Percentiles rank a stretch among this genome's conserved stretches.
phyloP scores from a whole-genome alignment of 2,113 vertebrate species.

The Callithrix jacchus region DNA sequence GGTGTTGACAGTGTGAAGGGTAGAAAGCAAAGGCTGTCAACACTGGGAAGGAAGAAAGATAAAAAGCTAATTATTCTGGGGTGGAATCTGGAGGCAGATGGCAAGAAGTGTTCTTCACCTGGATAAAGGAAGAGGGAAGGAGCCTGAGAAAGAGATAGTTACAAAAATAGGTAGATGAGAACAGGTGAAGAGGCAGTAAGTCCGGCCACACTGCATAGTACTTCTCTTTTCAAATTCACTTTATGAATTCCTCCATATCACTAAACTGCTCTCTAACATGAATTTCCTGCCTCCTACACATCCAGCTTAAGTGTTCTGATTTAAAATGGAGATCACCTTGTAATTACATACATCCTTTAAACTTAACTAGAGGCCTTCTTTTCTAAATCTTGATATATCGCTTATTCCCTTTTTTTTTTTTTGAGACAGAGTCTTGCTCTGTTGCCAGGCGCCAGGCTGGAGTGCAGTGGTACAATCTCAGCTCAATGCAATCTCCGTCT shows the following conservation, averaged over 20 bases:
- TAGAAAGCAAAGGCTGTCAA: not conserved
- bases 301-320: not conserved
- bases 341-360: constrained; percentile 20
- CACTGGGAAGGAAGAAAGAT: not conserved
- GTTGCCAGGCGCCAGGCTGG: no score
- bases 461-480: no score
- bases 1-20: no score
- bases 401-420: not conserved
- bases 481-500: no score
- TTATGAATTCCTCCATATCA: not conserved
- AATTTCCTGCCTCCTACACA: not conserved
- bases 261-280: not conserved
- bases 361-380: not conserved
- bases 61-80: not conserved
- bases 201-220: not conserved
- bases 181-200: not conserved
- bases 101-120: not conserved
- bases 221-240: not conserved
- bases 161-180: not conserved
- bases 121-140: not conserved
- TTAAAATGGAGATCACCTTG: not conserved
- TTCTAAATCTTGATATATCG: not conserved
- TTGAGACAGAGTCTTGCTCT: no score
- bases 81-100: not conserved
- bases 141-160: not conserved